A percentile compares a stretch with the other conserved stretches of the same genome.
These are phyloP conservation scores for Leptodactylus fallax DNA, from an alignment of 2,797 vertebrate genomes.

Conservation along the genomic window DNA sequence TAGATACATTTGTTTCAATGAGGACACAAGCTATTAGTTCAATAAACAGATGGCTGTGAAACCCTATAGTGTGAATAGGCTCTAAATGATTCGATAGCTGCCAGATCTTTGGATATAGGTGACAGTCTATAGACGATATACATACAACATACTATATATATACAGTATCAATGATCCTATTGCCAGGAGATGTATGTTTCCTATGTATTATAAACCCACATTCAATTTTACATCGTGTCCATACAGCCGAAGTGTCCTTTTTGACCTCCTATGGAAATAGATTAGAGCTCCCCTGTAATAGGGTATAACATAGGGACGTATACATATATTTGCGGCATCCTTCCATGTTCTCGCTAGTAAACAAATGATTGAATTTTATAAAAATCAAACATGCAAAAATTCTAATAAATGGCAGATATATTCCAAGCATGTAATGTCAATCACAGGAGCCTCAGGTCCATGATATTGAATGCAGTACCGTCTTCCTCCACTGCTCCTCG, in stretches of 20 bases:
- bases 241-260: background rate
- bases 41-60: too few relatives aligned
- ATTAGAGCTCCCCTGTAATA: background rate
- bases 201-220: background rate
- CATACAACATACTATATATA: background rate
- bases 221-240: background rate
- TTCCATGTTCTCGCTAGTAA: background rate
- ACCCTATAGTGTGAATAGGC: too few relatives aligned
- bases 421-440: background rate
- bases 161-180: background rate
- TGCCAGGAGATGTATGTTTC: background rate
- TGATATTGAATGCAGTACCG: background rate
- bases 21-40: too few relatives aligned
- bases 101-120: background rate
- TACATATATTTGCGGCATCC: background rate
- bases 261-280: background rate
- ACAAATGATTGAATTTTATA: background rate
- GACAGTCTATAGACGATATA: background rate
- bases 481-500: background rate
- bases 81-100: background rate
- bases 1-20: too few relatives aligned
- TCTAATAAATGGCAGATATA: background rate
- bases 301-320: background rate
- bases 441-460: background rate
- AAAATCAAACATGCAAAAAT: background rate